Evolutionary conservation across 2,797 vertebrate genomes (phyloP), one percentile per base, ranked within the genome.

Genomic region (Micromesistius poutassou): DNA sequence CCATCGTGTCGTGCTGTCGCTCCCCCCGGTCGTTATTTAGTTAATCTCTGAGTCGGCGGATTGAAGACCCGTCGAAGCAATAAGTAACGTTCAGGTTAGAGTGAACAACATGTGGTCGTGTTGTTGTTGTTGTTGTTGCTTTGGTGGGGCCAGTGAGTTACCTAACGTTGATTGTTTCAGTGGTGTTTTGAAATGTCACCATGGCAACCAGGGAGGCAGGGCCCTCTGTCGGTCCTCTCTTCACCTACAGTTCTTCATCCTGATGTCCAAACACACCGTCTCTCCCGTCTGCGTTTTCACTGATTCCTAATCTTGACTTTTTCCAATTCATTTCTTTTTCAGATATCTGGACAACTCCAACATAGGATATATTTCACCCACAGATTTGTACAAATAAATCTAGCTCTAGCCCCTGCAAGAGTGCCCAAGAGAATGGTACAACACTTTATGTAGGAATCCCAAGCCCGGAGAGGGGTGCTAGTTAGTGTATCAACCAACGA

Each of bases 141-240:
- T 46, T 5, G 16, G 22, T 1, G 19, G 4, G 71, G 30, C 30
- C 28, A 6, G 9, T 31, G 9, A 2, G 5, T 33, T 9, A 71
- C 28, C 31, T 5, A 13, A 8, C 7, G 8, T 7, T 38, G 30
- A 36, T n/a, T 35, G 9, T 40, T 73, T 83, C 19, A 28, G 62
- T 75, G 30, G 75, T 84, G 83, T 82, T 81, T 74, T 22, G n/a
- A 2, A 8, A 0, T 0, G 91, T 93, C 89, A 74, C 90, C 76
- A 89, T 91, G 84, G 85, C 82, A 72, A 88, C 89, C 30, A 62
- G 50, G 14, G 66, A 4, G 25, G 30, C 13, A 16, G 75, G 38
- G 82, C 87, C 85, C 83, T 78, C 87, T 88, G 74, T 78, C 83
- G 88, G 84, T 0, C 7, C 12, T 72, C 1, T 30, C 5, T 4